Evolutionary conservation across 2,888 invertebrate species (phyloP).

Genomic region (Agrotis segetum): DNA sequence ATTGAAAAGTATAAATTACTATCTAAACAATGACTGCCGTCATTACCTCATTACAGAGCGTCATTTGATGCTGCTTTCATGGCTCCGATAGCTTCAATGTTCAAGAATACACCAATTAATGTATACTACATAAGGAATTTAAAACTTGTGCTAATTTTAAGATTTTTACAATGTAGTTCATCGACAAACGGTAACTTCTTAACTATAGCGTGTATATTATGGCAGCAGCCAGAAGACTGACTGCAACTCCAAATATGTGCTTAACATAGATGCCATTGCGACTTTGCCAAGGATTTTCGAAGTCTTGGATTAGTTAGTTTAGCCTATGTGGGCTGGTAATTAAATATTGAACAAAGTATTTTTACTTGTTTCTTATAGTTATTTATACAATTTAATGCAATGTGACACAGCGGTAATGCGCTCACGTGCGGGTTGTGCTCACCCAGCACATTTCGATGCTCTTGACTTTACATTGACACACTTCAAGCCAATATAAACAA

Average conservation of each 20-base stretch:
- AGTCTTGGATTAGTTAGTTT: constrained; percentile 5
- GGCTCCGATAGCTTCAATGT: too few species aligned
- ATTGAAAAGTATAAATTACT: constrained; percentile 18
- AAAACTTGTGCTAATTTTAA: too few species aligned
- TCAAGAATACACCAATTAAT: too few species aligned
- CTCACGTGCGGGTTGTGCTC: constrained; percentile 40
- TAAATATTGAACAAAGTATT: constrained; percentile 30
- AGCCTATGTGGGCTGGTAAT: constrained; percentile 23
- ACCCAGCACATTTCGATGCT: constrained; percentile 40
- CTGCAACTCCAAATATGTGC: background rate
- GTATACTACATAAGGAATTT: background rate
- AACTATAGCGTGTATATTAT: background rate
- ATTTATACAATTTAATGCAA: constrained; percentile 16
- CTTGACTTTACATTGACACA: constrained; percentile 58
- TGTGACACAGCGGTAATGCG: constrained; percentile 21
- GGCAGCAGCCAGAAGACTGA: background rate
- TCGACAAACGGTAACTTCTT: background rate
- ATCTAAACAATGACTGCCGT: constrained; percentile 20
- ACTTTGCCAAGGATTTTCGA: constrained; percentile 3
- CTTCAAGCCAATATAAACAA: constrained; percentile 37
- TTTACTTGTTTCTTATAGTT: background rate
- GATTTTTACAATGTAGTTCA: background rate
- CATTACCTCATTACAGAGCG: constrained; percentile 11
- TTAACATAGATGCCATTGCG: too few species aligned
- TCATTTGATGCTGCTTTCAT: background rate